Evolutionary conservation across 2,888 invertebrate species (phyloP), one percentile per base, ranked within the genome.

Genomic region (Calliopum simillimum): DNA sequence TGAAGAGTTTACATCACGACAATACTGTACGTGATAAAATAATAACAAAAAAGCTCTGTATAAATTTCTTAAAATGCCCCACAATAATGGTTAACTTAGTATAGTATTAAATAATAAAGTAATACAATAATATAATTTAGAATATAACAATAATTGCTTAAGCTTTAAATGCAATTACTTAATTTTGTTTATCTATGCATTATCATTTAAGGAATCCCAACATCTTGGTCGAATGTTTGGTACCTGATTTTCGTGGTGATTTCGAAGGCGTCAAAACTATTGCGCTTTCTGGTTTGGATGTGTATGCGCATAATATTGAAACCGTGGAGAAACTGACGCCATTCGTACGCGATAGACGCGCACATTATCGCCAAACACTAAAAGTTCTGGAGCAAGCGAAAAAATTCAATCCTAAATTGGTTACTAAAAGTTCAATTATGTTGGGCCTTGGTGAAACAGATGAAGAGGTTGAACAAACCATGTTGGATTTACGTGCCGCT

Each of bases 391-490:
- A 91, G 79, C 91, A 91, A 73, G 98, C 94, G 0, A 99, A 99
- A 85, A 88, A 90, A 46, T 87, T 90, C 21, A 94, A 94, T 81
- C 91, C 94, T 0, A 90, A 93, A 68, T 85, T 99, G 71, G 90
- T 99, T 61, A 99, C 99, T 3, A 99, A 99, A 88, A 95, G 98
- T 0, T 99, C 99, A 0, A 94, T 99, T 77, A 99, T 99, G 99
- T 88, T 99, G 65, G 99, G 99, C 0, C 88, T 99, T 3, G 95
- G 96, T 0, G 98, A 98, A 87, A 92, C 92, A 0, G 97, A 98
- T 79, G 90, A 91, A 51, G 93, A 98, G 88, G 90, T 99, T 8
- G 89, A 93, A 79, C 92, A 93, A 86, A 95, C 97, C 1, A 89
- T 99, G 90, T 90, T 90, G 87, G 98, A 98, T 88, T 88, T 98